Evolutionary conservation across 2,113 vertebrate species (phyloP).

Genomic region (Miniopterus natalensis): DNA sequence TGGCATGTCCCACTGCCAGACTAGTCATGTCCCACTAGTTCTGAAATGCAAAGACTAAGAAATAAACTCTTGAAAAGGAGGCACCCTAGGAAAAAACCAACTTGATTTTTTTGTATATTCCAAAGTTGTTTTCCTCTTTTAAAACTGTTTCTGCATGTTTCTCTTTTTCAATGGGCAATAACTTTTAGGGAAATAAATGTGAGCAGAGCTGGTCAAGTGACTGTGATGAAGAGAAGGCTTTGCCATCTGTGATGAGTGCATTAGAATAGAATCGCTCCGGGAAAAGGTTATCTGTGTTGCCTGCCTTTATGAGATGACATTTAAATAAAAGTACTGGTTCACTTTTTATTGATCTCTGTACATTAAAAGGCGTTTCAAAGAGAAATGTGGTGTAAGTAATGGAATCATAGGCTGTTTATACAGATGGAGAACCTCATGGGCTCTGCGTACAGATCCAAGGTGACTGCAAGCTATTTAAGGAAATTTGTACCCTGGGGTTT

Average conservation of each 20-base stretch:
- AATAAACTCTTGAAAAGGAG: slow-evolving; percentile 13
- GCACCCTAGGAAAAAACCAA: not conserved
- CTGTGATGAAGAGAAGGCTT: slow-evolving; percentile 34
- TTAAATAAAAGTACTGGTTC: slow-evolving; percentile 51
- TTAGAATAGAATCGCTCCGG: slow-evolving; percentile 18
- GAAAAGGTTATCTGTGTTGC: slow-evolving; percentile 40
- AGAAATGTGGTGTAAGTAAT: slow-evolving; percentile 27
- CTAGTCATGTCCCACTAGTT: not conserved
- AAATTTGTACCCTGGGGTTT: not conserved
- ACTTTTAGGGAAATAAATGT: slow-evolving; percentile 35
- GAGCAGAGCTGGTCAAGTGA: slow-evolving; percentile 7
- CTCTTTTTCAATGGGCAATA: slow-evolving; percentile 11
- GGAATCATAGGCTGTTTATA: not conserved
- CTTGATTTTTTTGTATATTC: slow-evolving; percentile 44
- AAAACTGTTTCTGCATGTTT: not conserved
- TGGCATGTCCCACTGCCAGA: not conserved
- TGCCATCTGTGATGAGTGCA: not conserved
- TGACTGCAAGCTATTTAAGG: not conserved
- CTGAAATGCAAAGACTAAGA: slow-evolving; percentile 25
- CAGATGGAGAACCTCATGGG: not conserved
- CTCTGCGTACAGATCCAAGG: not conserved
- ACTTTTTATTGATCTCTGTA: slow-evolving; percentile 46
- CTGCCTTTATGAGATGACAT: slow-evolving; percentile 56
- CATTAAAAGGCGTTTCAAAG: slow-evolving; percentile 45
- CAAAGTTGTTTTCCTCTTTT: slow-evolving; percentile 32